phyloP scores from a whole-genome alignment of 2,797 vertebrate species.

The Chloroceryle amazona region DNA sequence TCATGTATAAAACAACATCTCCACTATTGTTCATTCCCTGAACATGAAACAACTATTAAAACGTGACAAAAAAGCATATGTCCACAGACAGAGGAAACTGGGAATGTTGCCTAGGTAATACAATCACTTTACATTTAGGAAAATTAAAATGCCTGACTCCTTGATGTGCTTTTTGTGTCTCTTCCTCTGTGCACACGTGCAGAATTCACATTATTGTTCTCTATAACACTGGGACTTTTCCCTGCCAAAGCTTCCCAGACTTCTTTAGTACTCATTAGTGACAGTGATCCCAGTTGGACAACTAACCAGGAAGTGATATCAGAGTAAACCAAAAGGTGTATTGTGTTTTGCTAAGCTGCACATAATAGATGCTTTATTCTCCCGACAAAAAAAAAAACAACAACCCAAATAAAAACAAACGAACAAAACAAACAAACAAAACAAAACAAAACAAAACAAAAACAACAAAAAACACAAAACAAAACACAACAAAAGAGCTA shows the following conservation, averaged over 20 bases:
- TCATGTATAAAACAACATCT: background rate
- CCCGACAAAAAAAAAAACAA: background rate
- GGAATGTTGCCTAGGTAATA: conserved; percentile 16
- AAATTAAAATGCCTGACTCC: background rate
- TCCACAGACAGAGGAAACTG: background rate
- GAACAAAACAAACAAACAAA: no score
- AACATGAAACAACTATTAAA: background rate
- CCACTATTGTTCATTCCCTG: conserved; percentile 19
- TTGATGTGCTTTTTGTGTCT: background rate
- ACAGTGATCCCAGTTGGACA: background rate
- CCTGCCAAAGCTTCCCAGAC: no score
- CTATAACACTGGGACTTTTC: no score
- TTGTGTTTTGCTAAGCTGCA: background rate
- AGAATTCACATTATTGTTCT: conserved; percentile 11
- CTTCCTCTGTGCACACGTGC: background rate
- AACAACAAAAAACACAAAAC: no score
- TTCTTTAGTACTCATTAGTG: background rate
- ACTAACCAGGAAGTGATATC: background rate
- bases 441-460: no score
- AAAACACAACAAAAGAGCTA: no score
- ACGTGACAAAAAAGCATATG: background rate
- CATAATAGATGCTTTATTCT: background rate
- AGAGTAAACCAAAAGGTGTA: background rate
- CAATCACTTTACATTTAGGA: background rate
- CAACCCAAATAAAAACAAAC: no score